Base-by-base conservation (phyloP, 2,888 invertebrate species). In the Himalopsyche japonica region DNA sequence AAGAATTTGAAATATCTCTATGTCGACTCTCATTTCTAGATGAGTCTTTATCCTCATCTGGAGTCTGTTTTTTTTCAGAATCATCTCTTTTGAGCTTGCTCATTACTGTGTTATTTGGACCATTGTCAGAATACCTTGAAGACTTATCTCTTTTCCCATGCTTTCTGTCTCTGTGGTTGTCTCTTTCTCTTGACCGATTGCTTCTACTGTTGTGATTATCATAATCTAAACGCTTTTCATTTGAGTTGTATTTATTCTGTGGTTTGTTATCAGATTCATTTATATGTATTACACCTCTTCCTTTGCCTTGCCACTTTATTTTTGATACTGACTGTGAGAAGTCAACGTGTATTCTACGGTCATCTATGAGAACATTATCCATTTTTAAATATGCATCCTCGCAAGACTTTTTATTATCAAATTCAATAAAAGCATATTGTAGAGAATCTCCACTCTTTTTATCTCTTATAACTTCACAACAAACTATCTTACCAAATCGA, bases 301-400 rank as follows among this genome's bases (percentile, higher is more conserved):
- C 98, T 91, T 97, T 98, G 2, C 98, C 98, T 82, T 95, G 93
- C 97, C 97, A 98, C 88, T 95, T 95, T 88, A 97, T 94, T 91
- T 98, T 99, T 1, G 99, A 95, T 0, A 99, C 99, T 79, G 99
- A 99, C 90, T 99, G 99, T 87, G 98, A 99, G 92, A 99, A 99
- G 91, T 99, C 99, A 0, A 99, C 99, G 91, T 99, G 99, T 89
- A 99, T 99, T 87, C 99, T 93, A 34, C 99, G 93, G 89, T 99
- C 99, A 91, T 99, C 99, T 88, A 99, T 99, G 7, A 99, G 92
- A 0, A 99, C 99, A 92, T 99, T 99, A 90, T 99, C 99, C 99
- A 99, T 99, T 93, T 99, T 99, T 89, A 99, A 98, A 91, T 97
- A 99, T 0, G 99, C 99, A 88, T 97, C 97, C 91, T 99, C 99